Evolutionary conservation across 2,888 invertebrate genomes (phyloP), one percentile per base, ranked within the genome.

Genomic region (Dicranocentrus wangi): DNA sequence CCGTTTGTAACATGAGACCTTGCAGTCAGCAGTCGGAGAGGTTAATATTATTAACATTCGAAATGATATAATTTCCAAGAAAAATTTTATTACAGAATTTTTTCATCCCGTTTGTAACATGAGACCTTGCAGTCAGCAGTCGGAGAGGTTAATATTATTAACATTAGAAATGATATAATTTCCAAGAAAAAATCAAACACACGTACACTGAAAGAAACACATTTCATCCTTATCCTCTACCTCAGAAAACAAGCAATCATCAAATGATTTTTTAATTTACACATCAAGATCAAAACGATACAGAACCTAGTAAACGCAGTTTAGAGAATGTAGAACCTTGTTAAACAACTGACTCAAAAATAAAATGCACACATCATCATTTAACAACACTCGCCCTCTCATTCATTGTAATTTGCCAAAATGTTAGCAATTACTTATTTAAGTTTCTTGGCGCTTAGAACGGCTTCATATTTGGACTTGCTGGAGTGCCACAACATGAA

Each of bases 401-500:
- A 32, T 32, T 32, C 10, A 32, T 32, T 32, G 32, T 32, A 10
- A 32, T 32, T 10, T 32, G 32, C n/a, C n/a, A n/a, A n/a, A n/a
- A n/a, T n/a, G n/a, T n/a, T n/a, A n/a, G n/a, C n/a, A n/a, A n/a
- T n/a, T 47, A n/a, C 47, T 82, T 85, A 87, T 81, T 87, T 87
- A 42, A 82, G 78, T 75, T 87, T 87, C 75, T 87, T 87, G 10
- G 85, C 76, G 32, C 70, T 69, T 17, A 85, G 71, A 28, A 86
- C 86, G 66, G 83, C 83, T 88, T 97, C 97, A 88, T 98, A 98
- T 91, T 97, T 97, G 89, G 93, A 93, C 90, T 98, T 98, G 88
- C 97, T 97, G 27, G 94, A 93, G 90, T 93, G 96, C 98, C 98
- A 99, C 83, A 99, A 91, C 42, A 94, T 93, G 89, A 96, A 95